phyloP scores from a whole-genome alignment of 2,797 vertebrate species.

The Leptatherina wallacei region DNA sequence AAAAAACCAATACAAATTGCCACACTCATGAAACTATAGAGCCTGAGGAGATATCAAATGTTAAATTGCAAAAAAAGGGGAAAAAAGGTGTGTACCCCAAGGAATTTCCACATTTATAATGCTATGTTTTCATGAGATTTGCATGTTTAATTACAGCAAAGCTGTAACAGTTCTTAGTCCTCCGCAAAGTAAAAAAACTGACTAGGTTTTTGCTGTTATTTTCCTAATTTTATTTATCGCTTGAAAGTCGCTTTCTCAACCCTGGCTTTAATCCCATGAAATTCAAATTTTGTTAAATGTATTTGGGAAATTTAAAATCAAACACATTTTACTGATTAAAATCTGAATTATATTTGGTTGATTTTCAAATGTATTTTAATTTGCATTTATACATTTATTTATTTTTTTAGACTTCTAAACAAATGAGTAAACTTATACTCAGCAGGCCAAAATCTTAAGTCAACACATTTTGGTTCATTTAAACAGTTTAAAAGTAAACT shows the following conservation, averaged over 20 bases:
- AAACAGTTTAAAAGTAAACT: no score
- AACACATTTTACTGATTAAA: background rate
- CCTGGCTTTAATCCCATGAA: background rate
- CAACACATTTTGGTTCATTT: background rate
- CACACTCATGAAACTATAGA: conserved; percentile 30
- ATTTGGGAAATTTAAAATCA: conserved; percentile 10
- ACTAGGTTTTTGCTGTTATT: background rate
- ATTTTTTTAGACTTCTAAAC: background rate
- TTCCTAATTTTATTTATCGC: background rate
- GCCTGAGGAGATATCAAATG: conserved; percentile 21
- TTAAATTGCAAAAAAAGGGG: conserved; percentile 6
- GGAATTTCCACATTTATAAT: conserved; percentile 10
- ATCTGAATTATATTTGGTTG: background rate
- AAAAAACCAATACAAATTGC: conserved; percentile 36
- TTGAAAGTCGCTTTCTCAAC: conserved; percentile 12
- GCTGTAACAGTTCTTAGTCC: background rate
- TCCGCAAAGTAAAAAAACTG: background rate
- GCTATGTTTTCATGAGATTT: background rate
- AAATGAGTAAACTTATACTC: background rate
- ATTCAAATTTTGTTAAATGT: background rate
- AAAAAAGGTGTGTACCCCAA: background rate
- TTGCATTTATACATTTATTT: background rate
- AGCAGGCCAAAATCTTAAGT: background rate
- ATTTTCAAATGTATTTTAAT: background rate
- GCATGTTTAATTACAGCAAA: background rate